Evolutionary conservation across 2,797 vertebrate genomes (phyloP).

Genomic region (Tolypeutes matacus): DNA sequence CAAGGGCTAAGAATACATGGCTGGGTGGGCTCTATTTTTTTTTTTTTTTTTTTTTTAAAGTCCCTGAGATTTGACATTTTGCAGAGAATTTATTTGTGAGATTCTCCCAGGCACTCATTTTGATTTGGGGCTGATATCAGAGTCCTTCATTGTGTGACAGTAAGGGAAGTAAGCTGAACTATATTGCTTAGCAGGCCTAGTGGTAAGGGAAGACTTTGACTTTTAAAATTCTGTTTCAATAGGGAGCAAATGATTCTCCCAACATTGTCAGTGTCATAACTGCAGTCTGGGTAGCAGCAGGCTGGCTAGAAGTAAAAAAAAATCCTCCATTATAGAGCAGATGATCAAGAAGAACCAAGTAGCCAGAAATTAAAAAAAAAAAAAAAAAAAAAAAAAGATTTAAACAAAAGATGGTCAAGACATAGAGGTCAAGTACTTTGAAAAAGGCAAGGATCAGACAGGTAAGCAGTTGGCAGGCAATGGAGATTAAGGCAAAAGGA

Average conservation of each 20-base stretch:
- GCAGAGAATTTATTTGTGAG: neutral
- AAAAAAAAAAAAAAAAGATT: too few species aligned
- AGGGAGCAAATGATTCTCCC: neutral
- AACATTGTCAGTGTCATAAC: neutral
- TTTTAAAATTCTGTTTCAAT: neutral
- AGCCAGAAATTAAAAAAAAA: too few species aligned
- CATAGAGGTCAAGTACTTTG: too few species aligned
- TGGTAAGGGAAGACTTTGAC: neutral
- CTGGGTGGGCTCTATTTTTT: too few species aligned
- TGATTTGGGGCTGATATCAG: too few species aligned
- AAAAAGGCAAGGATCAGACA: too few species aligned
- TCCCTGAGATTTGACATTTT: neutral
- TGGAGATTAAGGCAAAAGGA: too few species aligned
- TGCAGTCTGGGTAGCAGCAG: neutral
- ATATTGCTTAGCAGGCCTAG: neutral
- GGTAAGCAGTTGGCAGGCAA: too few species aligned
- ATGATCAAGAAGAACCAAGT: neutral
- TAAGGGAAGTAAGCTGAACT: neutral
- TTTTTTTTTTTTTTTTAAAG: too few species aligned
- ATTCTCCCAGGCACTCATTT: neutral
- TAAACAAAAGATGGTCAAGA: too few species aligned
- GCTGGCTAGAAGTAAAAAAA: neutral
- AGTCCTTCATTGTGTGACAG: too few species aligned
- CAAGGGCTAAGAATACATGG: neutral
- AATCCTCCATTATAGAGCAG: neutral